Conservation (phyloP, 2,888 invertebrate species). For the Barypeithes pellucidus region DNA sequence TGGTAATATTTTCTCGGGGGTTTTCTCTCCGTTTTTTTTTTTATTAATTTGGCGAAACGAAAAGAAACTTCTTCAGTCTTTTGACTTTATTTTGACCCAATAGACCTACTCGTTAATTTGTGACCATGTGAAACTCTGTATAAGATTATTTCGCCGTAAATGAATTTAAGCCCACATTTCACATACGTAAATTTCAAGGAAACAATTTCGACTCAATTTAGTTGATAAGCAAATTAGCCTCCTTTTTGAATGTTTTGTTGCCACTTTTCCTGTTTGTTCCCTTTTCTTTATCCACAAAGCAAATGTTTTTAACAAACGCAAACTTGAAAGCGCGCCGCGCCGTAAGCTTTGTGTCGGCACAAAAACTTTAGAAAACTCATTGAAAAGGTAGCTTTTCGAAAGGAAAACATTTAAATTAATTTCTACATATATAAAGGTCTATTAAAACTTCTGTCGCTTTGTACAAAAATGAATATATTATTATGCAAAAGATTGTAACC, state of each 20-base stretch:
- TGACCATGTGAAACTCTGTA: too few species aligned
- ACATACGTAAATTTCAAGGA: neutral
- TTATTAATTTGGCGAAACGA: too few species aligned
- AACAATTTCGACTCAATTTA: neutral
- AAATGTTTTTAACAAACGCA: constrained; percentile 6
- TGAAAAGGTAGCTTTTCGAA: constrained; percentile 1
- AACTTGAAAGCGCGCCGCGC: neutral
- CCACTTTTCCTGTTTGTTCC: constrained; percentile 11
- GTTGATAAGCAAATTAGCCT: neutral
- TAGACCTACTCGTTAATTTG: too few species aligned
- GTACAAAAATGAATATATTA: neutral
- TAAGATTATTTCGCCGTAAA: too few species aligned
- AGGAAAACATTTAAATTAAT: constrained; percentile 11
- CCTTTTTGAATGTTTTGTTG: constrained; percentile 4
- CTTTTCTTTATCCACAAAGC: constrained; percentile 3
- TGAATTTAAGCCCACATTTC: too few species aligned
- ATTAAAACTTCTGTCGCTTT: constrained; percentile 12
- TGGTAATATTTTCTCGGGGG: too few species aligned
- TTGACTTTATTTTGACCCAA: too few species aligned
- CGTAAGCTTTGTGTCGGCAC: neutral
- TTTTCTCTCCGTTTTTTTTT: too few species aligned
- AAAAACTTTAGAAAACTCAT: constrained; percentile 11
- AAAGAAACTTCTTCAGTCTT: too few species aligned
- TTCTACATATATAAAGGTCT: constrained; percentile 11
- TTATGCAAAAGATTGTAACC: neutral